Evolutionary conservation across 2,888 invertebrate genomes (phyloP).

Genomic region (Tinea pellionella): DNA sequence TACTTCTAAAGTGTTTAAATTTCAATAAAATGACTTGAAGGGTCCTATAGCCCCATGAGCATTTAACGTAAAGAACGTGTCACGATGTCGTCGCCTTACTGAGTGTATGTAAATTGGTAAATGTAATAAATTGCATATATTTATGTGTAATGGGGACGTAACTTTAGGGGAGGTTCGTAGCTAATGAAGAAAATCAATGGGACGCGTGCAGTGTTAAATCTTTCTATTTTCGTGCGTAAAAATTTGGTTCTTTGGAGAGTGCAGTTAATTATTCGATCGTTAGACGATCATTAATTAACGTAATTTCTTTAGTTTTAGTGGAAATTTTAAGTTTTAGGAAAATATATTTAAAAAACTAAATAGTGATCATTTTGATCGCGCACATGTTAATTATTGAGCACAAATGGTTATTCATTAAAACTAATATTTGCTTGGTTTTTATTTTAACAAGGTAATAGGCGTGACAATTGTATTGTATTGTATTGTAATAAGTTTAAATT

Average conservation of each 20-base stretch:
- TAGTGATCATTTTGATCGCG: no score
- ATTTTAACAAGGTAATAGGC: no score
- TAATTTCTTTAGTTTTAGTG: background rate
- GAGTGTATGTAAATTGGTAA: constrained; percentile 62
- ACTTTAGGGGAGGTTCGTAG: constrained; percentile 39
- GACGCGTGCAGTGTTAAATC: constrained; percentile 20
- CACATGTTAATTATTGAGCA: no score
- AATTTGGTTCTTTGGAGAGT: background rate
- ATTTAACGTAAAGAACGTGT: constrained; percentile 50
- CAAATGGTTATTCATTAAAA: no score
- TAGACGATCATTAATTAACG: background rate
- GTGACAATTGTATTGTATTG: no score
- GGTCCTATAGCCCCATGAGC: constrained; percentile 29
- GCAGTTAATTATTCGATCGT: background rate
- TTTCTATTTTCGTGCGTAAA: constrained; percentile 13
- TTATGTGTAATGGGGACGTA: constrained; percentile 59
- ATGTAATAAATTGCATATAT: constrained; percentile 67
- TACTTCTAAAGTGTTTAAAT: background rate
- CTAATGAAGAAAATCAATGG: constrained; percentile 31
- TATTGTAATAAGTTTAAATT: no score
- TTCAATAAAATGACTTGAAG: background rate
- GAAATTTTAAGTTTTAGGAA: no score
- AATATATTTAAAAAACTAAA: no score
- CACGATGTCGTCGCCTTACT: constrained; percentile 18
- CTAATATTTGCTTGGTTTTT: no score